Percentiles rank a stretch among this genome's conserved stretches.
Conservation (phyloP, 2,888 invertebrate species). For the Noctua fimbriata region DNA sequence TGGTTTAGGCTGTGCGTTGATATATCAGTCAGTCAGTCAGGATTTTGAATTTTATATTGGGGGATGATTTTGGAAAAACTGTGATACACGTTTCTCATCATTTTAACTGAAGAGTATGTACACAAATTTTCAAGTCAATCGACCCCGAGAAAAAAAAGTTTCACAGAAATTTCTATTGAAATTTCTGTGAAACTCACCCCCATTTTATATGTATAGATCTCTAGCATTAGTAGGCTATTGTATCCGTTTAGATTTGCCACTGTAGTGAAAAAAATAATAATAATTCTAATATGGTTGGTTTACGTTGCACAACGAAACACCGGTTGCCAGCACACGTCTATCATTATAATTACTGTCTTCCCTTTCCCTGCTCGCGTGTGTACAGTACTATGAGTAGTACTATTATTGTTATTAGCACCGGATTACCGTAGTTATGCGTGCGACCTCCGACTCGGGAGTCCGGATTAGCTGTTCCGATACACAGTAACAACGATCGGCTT, state of each 20-base stretch:
- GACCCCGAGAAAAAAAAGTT: too few species aligned
- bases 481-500: background rate
- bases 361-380: background rate
- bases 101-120: too few species aligned
- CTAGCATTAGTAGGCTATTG: background rate
- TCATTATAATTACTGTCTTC: constrained; percentile 15
- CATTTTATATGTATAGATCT: too few species aligned
- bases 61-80: too few species aligned
- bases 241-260: background rate
- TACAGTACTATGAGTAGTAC: background rate
- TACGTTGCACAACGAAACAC: constrained; percentile 15
- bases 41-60: too few species aligned
- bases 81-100: too few species aligned
- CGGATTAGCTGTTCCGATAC: constrained; percentile 28
- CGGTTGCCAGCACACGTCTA: background rate
- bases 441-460: constrained; percentile 9
- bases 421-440: constrained; percentile 12
- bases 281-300: too few species aligned
- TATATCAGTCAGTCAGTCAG: too few species aligned
- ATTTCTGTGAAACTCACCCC: too few species aligned
- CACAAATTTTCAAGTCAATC: too few species aligned
- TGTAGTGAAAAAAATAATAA: background rate
- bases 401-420: background rate
- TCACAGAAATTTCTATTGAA: too few species aligned
- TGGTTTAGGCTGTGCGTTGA: too few species aligned